These are phyloP conservation scores for Enteromius radiatus DNA, from an alignment of 2,797 vertebrate genomes.

Conservation along the genomic window DNA sequence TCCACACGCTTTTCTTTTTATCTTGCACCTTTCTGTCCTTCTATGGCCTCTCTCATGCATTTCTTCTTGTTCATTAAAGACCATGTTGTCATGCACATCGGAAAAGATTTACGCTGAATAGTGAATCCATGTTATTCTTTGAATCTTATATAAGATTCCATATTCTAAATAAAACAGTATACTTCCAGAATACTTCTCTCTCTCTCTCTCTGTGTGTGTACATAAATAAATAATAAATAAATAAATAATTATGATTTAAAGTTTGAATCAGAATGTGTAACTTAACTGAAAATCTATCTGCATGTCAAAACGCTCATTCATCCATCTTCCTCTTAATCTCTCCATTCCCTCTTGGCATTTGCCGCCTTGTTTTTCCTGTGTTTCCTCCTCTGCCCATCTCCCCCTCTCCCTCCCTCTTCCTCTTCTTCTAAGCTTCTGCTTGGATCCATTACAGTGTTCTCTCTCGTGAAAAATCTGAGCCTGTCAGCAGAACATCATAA, in stretches of 20 bases:
- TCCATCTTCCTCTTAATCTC: constrained; percentile 4
- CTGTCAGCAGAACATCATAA: constrained; percentile 83
- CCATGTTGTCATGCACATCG: neutral
- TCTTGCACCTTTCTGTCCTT: neutral
- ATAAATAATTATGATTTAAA: no score
- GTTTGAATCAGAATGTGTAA: neutral
- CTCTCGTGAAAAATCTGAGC: constrained; percentile 78
- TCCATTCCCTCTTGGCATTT: constrained; percentile 19
- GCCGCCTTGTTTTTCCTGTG: constrained; percentile 16
- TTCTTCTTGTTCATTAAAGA: neutral
- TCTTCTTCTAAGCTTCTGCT: constrained; percentile 70
- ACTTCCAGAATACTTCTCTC: no score
- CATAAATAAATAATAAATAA: no score
- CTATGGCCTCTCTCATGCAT: neutral
- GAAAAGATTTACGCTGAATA: neutral
- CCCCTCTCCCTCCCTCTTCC: constrained; percentile 59
- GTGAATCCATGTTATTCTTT: no score
- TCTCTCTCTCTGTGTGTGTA: no score
- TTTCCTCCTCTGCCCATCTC: constrained; percentile 53
- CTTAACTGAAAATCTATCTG: neutral
- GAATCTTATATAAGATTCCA: no score
- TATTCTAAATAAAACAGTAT: no score
- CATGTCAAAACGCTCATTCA: neutral
- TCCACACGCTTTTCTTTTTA: neutral
- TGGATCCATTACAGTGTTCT: constrained; percentile 78